A percentile compares a stretch with the other conserved stretches of the same genome.
Evolutionary conservation across 2,888 invertebrate genomes (phyloP).

Genomic region (Flabesymbios commensalis): DNA sequence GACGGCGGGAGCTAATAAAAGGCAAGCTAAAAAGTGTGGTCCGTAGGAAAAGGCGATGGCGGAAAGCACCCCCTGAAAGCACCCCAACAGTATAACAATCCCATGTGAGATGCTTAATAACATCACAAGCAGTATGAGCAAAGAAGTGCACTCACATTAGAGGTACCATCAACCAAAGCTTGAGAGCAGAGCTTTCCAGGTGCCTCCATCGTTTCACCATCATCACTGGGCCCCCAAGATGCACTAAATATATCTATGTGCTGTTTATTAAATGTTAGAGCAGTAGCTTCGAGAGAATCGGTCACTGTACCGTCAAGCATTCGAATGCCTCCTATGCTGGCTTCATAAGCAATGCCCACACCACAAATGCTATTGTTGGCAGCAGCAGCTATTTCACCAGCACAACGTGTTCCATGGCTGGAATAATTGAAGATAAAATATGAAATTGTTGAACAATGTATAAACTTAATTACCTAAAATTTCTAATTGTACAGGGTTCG

Average conservation of each 20-base stretch:
- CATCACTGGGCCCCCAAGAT: conserved; percentile 79
- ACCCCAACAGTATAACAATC: no score
- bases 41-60: no score
- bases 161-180: no score
- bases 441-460: neutral
- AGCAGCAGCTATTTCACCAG: conserved; percentile 36
- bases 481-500: no score
- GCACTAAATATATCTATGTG: conserved; percentile 57
- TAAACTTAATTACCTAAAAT: neutral
- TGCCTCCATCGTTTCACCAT: conserved; percentile 84
- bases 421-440: neutral
- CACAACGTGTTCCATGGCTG: conserved; percentile 36
- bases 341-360: conserved; percentile 85
- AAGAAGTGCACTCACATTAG: no score
- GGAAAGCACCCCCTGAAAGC: no score
- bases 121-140: no score
- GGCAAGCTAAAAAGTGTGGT: no score
- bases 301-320: conserved; percentile 59
- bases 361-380: conserved; percentile 81
- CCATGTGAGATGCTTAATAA: no score
- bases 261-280: conserved; percentile 48
- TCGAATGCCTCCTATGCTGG: conserved; percentile 74
- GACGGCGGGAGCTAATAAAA: no score
- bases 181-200: conserved; percentile 77
- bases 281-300: conserved; percentile 55